These are phyloP conservation scores for Dermolepida albohirtum DNA, from an alignment of 2,888 invertebrate species.

Conservation along the genomic window DNA sequence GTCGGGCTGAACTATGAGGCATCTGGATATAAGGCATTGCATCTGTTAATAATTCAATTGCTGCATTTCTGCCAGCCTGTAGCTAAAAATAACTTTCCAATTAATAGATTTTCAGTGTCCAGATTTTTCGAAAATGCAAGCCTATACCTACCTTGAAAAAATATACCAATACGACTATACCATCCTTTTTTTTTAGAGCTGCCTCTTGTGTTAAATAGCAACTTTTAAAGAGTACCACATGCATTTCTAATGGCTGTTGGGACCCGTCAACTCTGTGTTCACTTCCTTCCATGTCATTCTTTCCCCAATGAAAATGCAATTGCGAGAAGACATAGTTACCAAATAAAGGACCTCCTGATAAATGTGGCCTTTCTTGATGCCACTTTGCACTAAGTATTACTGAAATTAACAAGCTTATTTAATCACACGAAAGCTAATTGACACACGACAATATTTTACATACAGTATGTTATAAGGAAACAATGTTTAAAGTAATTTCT, in stretches of 20 bases:
- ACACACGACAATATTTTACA: neutral
- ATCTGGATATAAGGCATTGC: conserved; percentile 67
- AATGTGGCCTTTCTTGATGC: conserved; percentile 70
- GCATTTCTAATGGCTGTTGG: conserved; percentile 74
- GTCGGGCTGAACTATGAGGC: conserved; percentile 66
- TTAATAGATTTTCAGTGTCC: neutral
- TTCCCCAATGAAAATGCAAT: conserved; percentile 79
- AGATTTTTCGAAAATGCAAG: neutral
- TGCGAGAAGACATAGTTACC: conserved; percentile 75
- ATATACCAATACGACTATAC: conserved; percentile 71
- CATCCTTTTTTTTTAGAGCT: conserved; percentile 71
- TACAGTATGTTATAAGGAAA: neutral
- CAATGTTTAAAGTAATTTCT: neutral
- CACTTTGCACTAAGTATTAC: conserved; percentile 75
- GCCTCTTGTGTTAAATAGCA: conserved; percentile 72
- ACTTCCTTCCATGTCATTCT: conserved; percentile 72
- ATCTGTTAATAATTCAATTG: conserved; percentile 65
- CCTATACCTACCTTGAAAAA: conserved; percentile 63
- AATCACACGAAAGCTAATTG: neutral
- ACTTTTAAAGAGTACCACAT: conserved; percentile 71
- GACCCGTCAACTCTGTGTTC: conserved; percentile 73
- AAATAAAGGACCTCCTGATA: conserved; percentile 71
- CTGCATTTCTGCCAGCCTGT: conserved; percentile 66
- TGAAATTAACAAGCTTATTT: conserved; percentile 52
- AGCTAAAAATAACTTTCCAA: conserved; percentile 60